Conservation (phyloP, 2,113 vertebrate species). For the Pygoscelis adeliae region DNA sequence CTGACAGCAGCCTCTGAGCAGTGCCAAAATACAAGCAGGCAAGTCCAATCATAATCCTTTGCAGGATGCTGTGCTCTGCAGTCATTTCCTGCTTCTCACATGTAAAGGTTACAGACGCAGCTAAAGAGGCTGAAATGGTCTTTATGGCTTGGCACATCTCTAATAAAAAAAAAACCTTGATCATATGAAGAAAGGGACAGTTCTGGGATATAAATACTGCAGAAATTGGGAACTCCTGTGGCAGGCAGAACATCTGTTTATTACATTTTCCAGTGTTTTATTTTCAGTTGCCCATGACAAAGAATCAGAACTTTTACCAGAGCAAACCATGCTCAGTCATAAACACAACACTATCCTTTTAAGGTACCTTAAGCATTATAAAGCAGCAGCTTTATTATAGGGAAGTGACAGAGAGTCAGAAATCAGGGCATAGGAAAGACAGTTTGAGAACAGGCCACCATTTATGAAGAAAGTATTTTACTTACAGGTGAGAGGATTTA, state of each 20-base stretch:
- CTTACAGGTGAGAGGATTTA: slow-evolving; percentile 2
- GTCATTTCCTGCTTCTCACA: slow-evolving; percentile 45
- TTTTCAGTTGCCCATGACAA: slow-evolving; percentile 27
- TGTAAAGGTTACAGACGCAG: slow-evolving; percentile 17
- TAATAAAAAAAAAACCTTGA: slow-evolving; percentile 55
- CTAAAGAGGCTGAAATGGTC: neutral
- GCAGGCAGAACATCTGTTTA: slow-evolving; percentile 65
- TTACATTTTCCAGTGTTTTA: slow-evolving; percentile 56
- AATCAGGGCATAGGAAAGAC: slow-evolving; percentile 2
- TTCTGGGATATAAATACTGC: slow-evolving; percentile 44
- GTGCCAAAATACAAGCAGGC: slow-evolving; percentile 1
- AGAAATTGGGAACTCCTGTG: slow-evolving; percentile 7
- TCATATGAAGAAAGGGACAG: slow-evolving; percentile 35
- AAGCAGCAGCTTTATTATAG: neutral
- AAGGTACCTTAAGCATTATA: neutral
- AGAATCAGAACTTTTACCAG: slow-evolving; percentile 6
- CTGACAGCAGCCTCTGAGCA: neutral
- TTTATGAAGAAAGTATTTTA: neutral
- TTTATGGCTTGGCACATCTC: slow-evolving; percentile 39
- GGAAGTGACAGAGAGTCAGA: neutral
- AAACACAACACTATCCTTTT: neutral
- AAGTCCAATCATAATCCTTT: neutral
- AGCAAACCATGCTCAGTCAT: neutral
- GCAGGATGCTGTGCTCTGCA: neutral
- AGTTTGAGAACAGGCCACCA: neutral